Conservation (phyloP, 2,888 invertebrate genomes). For the Epinotia nisella region DNA sequence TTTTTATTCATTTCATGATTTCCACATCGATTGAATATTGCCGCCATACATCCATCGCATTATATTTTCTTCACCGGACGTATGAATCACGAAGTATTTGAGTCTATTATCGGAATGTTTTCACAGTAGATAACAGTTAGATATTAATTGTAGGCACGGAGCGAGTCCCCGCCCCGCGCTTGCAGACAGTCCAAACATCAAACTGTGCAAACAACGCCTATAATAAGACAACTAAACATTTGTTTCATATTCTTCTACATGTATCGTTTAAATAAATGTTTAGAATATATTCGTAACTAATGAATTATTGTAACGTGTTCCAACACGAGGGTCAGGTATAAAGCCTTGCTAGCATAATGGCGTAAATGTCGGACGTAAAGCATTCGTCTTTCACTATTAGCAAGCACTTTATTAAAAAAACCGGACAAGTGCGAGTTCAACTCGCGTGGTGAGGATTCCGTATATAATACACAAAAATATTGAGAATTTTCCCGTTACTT, state of each 20-base stretch:
- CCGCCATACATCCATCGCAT: background rate
- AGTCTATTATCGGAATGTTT: slow-evolving; percentile 32
- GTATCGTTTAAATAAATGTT: background rate
- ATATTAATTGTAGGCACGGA: slow-evolving; percentile 36
- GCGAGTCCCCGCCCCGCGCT: slow-evolving; percentile 30
- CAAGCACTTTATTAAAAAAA: too few relatives aligned
- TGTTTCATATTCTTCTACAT: slow-evolving; percentile 46
- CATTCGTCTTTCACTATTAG: too few relatives aligned
- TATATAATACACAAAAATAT: too few relatives aligned
- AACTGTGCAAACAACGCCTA: slow-evolving; percentile 59
- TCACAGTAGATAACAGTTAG: slow-evolving; percentile 29
- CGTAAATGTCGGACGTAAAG: too few relatives aligned
- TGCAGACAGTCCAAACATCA: slow-evolving; percentile 51
- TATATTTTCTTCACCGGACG: slow-evolving; percentile 11
- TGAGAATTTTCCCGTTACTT: too few relatives aligned
- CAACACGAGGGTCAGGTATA: too few relatives aligned
- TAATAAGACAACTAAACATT: slow-evolving; percentile 61
- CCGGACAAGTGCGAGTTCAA: too few relatives aligned
- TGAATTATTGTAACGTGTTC: too few relatives aligned
- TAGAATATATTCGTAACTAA: background rate
- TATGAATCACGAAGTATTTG: slow-evolving; percentile 26
- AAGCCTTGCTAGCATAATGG: too few relatives aligned
- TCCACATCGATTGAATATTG: background rate
- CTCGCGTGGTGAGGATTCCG: too few relatives aligned
- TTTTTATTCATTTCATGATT: too few relatives aligned